Conservation (phyloP, 35 echinoderm and acorn worm genomes). For the Lytechinus pictus region DNA sequence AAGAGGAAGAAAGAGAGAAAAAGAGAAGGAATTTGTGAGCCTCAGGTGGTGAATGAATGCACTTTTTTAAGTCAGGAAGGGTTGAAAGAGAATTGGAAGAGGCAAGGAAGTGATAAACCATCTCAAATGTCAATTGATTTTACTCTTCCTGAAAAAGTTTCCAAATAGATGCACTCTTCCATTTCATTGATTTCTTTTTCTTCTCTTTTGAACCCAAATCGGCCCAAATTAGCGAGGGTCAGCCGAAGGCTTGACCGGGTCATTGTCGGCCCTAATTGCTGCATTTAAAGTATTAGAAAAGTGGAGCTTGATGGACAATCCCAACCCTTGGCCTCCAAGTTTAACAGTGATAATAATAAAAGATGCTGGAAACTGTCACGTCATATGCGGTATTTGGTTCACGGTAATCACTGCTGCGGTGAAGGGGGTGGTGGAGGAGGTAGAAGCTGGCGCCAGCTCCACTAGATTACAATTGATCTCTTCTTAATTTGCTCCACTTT, state of each 20-base stretch:
- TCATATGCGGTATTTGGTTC: slow-evolving; percentile 11
- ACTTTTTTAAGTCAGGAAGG: neutral
- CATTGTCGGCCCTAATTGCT: neutral
- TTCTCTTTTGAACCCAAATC: neutral
- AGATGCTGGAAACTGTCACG: neutral
- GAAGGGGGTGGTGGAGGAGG: neutral
- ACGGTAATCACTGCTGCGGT: neutral
- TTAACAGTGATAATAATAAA: neutral
- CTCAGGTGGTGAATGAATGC: neutral
- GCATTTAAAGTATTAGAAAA: neutral
- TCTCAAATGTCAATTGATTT: slow-evolving; percentile 20
- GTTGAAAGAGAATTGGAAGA: neutral
- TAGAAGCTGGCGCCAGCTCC: neutral
- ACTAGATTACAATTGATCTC: slow-evolving; percentile 19
- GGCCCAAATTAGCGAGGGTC: neutral
- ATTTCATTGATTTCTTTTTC: slow-evolving; percentile 34
- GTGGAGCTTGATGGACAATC: neutral
- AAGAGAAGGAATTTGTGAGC: neutral
- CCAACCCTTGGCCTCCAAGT: neutral
- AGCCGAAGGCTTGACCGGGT: neutral
- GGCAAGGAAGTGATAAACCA: neutral
- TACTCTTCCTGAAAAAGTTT: neutral
- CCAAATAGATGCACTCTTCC: neutral
- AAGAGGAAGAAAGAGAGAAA: neutral
- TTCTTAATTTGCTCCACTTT: neutral